These are phyloP conservation scores for Myoxocephalus aenaeus DNA, from an alignment of 2,797 vertebrate genomes.

Conservation along the genomic window DNA sequence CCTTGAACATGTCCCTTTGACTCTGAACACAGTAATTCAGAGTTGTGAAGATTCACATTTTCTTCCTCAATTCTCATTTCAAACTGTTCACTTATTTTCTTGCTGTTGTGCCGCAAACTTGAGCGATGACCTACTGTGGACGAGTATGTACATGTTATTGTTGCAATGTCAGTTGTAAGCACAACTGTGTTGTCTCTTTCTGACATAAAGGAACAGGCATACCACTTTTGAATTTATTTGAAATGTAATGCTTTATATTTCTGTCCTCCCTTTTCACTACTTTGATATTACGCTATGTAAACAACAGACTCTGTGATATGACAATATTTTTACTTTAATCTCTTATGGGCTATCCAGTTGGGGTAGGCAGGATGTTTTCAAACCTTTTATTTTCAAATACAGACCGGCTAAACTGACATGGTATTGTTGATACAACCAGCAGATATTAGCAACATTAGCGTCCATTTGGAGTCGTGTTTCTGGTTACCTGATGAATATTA, in stretches of 20 bases:
- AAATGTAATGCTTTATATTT: neutral
- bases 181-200: neutral
- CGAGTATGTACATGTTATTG: neutral
- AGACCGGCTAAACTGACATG: neutral
- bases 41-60: slow-evolving; percentile 24
- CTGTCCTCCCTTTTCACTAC: neutral
- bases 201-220: neutral
- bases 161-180: neutral
- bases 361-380: too few species aligned
- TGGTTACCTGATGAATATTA: neutral
- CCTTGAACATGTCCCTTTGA: slow-evolving; percentile 25
- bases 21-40: slow-evolving; percentile 28
- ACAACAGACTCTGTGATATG: too few species aligned
- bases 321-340: neutral
- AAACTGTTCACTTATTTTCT: neutral
- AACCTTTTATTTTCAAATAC: neutral
- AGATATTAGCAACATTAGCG: neutral
- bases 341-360: neutral
- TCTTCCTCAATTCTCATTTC: neutral
- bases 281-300: neutral
- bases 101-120: neutral
- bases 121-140: neutral
- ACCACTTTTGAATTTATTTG: neutral
- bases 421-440: neutral
- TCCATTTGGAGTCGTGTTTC: neutral